A percentile compares a stretch with the other conserved stretches of the same genome.
These are phyloP conservation scores for Zophobas atratus DNA, from an alignment of 1,140 invertebrate species.

Conservation along the genomic window DNA sequence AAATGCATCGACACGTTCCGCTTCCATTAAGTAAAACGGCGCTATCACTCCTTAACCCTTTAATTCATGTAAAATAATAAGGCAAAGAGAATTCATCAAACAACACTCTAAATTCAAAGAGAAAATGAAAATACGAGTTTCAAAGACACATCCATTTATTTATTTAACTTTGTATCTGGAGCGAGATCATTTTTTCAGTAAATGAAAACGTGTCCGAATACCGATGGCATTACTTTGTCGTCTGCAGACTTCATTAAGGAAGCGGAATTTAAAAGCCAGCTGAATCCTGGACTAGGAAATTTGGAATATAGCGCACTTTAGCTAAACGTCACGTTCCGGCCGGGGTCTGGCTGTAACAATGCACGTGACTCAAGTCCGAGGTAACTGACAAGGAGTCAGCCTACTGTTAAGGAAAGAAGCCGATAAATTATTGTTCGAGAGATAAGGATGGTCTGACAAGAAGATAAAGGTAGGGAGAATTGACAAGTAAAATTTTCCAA, in stretches of 20 bases:
- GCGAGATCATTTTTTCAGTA: conserved; percentile 9
- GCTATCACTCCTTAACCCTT: no score
- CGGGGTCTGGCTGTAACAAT: conserved; percentile 17
- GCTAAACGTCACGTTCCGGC: conserved; percentile 24
- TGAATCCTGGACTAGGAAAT: conserved; percentile 26
- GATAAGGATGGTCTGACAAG: neutral
- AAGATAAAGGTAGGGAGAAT: no score
- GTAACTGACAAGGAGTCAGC: neutral
- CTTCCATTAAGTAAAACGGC: no score
- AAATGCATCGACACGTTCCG: no score
- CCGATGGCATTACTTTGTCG: conserved; percentile 28
- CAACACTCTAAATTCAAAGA: no score
- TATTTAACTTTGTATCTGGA: conserved; percentile 12
- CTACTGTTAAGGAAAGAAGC: conserved; percentile 7
- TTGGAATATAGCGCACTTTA: conserved; percentile 24
- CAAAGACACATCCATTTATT: conserved; percentile 5
- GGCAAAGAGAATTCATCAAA: no score
- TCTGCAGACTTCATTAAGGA: conserved; percentile 22
- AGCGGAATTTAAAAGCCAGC: conserved; percentile 20
- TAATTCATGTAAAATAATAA: no score
- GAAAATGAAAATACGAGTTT: neutral
- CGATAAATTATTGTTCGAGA: conserved; percentile 3
- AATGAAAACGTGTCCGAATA: conserved; percentile 40
- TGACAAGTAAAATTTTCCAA: no score
- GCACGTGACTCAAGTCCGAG: neutral